These are phyloP conservation scores for Ranitomeya imitator DNA, from an alignment of 2,113 vertebrate species.

Conservation along the genomic window DNA sequence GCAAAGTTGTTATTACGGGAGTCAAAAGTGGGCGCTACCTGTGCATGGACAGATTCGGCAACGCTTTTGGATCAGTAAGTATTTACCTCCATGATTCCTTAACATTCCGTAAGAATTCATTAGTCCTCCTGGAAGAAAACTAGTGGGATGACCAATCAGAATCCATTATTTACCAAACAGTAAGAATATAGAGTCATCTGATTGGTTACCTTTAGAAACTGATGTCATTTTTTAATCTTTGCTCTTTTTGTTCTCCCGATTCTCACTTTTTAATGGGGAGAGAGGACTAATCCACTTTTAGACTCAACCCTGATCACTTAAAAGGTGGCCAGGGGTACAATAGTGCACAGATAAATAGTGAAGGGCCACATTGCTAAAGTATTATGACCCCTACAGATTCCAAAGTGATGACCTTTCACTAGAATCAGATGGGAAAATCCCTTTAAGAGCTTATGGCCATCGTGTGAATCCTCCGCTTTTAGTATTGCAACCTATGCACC, in stretches of 20 bases:
- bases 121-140: not conserved
- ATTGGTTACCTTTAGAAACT: not conserved
- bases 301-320: too few relatives aligned
- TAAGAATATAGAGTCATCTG: not conserved
- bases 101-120: not conserved
- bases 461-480: too few relatives aligned
- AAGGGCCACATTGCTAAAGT: too few relatives aligned
- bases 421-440: too few relatives aligned
- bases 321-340: too few relatives aligned
- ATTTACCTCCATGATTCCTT: constrained; percentile 1
- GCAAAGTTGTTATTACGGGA: constrained; percentile 78
- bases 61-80: constrained; percentile 84
- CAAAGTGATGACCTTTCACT: too few relatives aligned
- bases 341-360: too few relatives aligned
- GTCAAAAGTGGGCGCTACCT: constrained; percentile 78
- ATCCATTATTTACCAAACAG: not conserved
- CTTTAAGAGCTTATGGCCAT: too few relatives aligned
- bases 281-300: too few relatives aligned
- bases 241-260: not conserved
- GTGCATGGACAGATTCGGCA: constrained; percentile 78
- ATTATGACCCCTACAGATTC: too few relatives aligned
- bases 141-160: not conserved
- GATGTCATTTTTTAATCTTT: not conserved
- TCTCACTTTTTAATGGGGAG: too few relatives aligned
- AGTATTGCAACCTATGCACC: too few relatives aligned